These are phyloP conservation scores for Etheostoma cragini DNA, from an alignment of 2,113 vertebrate species.

Conservation along the genomic window DNA sequence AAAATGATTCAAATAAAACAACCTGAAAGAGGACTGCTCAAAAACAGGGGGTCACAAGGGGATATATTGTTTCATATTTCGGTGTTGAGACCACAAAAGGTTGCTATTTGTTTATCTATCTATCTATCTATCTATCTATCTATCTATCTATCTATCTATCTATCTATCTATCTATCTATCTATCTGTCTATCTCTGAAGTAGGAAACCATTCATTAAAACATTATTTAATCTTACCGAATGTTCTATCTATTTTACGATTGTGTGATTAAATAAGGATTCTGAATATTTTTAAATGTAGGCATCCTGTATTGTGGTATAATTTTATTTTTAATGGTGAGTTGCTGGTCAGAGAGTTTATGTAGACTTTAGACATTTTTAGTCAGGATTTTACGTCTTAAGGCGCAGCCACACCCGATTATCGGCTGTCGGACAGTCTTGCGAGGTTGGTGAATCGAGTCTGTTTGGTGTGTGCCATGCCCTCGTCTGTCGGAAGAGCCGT, in stretches of 20 bases:
- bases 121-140: too few relatives aligned
- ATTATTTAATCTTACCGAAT: neutral
- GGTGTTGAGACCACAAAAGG: neutral
- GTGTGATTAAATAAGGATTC: too few relatives aligned
- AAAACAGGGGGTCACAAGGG: neutral
- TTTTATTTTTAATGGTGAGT: neutral
- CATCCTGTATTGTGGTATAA: neutral
- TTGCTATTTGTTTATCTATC: neutral
- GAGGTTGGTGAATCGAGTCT: too few relatives aligned
- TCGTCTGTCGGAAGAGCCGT: too few relatives aligned
- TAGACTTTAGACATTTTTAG: neutral
- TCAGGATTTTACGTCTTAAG: neutral
- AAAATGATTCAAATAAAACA: neutral
- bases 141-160: too few relatives aligned
- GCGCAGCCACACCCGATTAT: too few relatives aligned
- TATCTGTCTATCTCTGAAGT: neutral
- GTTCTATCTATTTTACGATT: neutral
- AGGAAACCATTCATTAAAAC: neutral
- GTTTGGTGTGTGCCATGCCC: too few relatives aligned
- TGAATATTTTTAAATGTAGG: too few relatives aligned
- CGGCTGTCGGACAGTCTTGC: too few relatives aligned
- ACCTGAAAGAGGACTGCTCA: neutral
- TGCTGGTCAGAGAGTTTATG: neutral
- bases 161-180: too few relatives aligned
- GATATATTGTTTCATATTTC: neutral